Conservation (phyloP, 1,140 invertebrate genomes). For the Hycleus phaleratus region DNA sequence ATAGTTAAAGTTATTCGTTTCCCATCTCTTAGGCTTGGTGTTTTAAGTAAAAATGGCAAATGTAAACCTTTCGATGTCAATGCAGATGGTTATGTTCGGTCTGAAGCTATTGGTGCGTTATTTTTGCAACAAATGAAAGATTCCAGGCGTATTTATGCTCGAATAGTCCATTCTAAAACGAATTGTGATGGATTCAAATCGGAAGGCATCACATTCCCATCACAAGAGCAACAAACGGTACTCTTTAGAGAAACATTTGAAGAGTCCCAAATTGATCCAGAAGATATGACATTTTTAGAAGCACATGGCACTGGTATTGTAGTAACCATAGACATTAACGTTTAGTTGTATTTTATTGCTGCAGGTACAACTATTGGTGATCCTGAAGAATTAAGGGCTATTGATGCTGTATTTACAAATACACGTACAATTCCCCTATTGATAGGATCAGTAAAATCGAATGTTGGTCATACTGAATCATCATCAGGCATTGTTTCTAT, state of each 20-base stretch:
- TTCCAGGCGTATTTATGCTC: constrained; percentile 65
- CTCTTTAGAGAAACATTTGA: constrained; percentile 78
- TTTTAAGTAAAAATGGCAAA: constrained; percentile 74
- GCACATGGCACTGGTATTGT: constrained; percentile 75
- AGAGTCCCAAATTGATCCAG: constrained; percentile 71
- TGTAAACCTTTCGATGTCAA: constrained; percentile 86
- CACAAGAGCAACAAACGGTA: constrained; percentile 69
- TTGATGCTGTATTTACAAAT: constrained; percentile 74
- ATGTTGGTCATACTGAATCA: constrained; percentile 88
- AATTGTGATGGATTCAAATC: constrained; percentile 79
- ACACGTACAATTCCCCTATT: constrained; percentile 59
- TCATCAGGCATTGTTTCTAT: constrained; percentile 80
- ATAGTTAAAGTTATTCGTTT: too few relatives aligned
- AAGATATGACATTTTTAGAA: constrained; percentile 71
- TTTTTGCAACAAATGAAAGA: constrained; percentile 74
- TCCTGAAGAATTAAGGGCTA: constrained; percentile 78
- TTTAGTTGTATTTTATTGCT: too few relatives aligned
- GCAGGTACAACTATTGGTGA: constrained; percentile 63
- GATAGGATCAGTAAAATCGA: constrained; percentile 89
- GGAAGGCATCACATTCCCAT: constrained; percentile 83
- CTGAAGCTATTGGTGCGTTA: constrained; percentile 69
- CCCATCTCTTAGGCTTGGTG: constrained; percentile 56
- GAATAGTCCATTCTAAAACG: constrained; percentile 50
- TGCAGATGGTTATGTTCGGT: constrained; percentile 66
- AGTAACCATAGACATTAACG: too few relatives aligned